Evolutionary conservation across 2,888 invertebrate species (phyloP).

Genomic region (Cephonodes hylas): DNA sequence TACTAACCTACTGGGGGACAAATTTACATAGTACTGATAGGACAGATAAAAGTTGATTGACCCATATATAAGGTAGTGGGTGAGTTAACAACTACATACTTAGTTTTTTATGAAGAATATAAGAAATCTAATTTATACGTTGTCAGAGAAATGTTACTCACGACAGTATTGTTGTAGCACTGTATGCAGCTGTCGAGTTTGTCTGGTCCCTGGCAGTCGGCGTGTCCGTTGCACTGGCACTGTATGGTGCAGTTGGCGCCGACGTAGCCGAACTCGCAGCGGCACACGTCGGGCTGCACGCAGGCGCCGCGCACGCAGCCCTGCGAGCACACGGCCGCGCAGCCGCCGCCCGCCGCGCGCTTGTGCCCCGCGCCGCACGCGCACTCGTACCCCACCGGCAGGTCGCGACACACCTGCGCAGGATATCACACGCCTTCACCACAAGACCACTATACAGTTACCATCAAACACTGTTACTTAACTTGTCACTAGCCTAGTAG

Average conservation of each 20-base stretch:
- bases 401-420: constrained; percentile 87
- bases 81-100: too few relatives aligned
- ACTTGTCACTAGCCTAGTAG: too few relatives aligned
- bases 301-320: constrained; percentile 94
- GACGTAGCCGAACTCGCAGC: constrained; percentile 96
- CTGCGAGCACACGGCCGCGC: constrained; percentile 90
- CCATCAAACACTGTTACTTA: neutral
- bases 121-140: too few relatives aligned
- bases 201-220: constrained; percentile 93
- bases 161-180: constrained; percentile 96
- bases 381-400: constrained; percentile 90
- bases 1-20: too few relatives aligned
- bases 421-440: too few relatives aligned
- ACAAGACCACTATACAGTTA: neutral
- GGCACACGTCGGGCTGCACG: constrained; percentile 90
- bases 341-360: constrained; percentile 82
- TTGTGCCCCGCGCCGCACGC: constrained; percentile 85
- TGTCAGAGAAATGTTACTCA: constrained; percentile 53
- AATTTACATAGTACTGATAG: too few relatives aligned
- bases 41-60: too few relatives aligned
- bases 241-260: constrained; percentile 96
- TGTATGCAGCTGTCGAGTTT: constrained; percentile 89
- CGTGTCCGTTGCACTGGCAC: constrained; percentile 97
- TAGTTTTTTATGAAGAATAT: too few relatives aligned
- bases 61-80: too few relatives aligned